These are phyloP conservation scores for Andrena haemorrhoa DNA, from an alignment of 2,888 invertebrate genomes.

Conservation along the genomic window DNA sequence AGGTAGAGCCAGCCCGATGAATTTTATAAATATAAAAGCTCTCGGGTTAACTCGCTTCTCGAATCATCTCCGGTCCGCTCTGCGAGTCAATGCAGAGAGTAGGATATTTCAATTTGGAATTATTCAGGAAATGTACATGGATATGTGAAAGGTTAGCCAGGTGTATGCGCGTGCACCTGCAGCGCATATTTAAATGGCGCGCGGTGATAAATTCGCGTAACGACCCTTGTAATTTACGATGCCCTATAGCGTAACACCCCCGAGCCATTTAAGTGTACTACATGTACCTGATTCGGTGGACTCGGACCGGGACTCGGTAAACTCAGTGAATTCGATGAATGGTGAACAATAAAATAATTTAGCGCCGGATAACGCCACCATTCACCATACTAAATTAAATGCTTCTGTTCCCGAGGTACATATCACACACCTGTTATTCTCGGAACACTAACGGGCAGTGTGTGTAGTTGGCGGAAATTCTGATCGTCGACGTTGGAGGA, in stretches of 20 bases:
- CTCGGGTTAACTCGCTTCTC: too few relatives aligned
- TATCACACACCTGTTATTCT: too few relatives aligned
- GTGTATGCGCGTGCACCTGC: conserved; percentile 1
- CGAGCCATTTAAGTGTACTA: not conserved
- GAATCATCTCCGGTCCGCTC: too few relatives aligned
- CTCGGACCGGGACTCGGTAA: too few relatives aligned
- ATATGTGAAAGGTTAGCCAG: conserved; percentile 48
- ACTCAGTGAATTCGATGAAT: not conserved
- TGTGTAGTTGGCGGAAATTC: too few relatives aligned
- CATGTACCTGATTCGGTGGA: not conserved
- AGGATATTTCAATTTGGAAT: not conserved
- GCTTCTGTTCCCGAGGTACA: too few relatives aligned
- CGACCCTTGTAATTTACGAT: conserved; percentile 28
- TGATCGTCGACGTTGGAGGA: not conserved
- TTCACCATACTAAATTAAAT: not conserved
- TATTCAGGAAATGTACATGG: conserved; percentile 32
- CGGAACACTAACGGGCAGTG: too few relatives aligned
- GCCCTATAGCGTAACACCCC: not conserved
- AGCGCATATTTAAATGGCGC: conserved; percentile 25
- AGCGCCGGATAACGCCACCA: not conserved
- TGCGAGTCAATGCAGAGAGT: too few relatives aligned
- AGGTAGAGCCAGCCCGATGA: not conserved
- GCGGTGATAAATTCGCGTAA: conserved; percentile 26
- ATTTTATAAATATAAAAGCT: not conserved
- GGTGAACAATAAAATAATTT: not conserved